Conservation (phyloP, 2,113 vertebrate genomes). For the Macrotis lagotis region DNA sequence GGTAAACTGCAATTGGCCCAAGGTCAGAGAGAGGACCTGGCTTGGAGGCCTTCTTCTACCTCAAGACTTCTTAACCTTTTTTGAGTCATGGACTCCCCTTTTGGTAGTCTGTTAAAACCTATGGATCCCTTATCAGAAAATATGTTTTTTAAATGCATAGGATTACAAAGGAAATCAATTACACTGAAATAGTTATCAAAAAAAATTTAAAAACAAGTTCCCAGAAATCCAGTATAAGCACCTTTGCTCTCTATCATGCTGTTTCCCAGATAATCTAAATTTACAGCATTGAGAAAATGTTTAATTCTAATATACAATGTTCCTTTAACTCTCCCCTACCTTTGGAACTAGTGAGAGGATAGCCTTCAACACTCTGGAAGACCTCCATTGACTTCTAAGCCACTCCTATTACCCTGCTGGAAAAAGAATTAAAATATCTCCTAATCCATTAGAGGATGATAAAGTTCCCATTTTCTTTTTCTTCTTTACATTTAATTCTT, state of each 20-base stretch:
- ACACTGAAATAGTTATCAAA: neutral
- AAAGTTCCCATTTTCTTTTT: neutral
- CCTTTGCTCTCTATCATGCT: no score
- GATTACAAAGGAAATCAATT: neutral
- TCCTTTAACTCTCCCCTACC: neutral
- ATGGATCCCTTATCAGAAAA: neutral
- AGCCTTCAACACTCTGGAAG: neutral
- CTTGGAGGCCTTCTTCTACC: neutral
- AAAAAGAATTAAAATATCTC: neutral
- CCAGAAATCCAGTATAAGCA: neutral
- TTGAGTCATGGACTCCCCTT: neutral
- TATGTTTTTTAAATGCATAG: neutral
- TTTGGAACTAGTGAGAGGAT: neutral
- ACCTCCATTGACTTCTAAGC: neutral
- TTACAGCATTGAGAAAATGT: neutral
- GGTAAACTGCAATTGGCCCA: neutral
- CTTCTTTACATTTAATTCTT: neutral
- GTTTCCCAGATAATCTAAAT: neutral
- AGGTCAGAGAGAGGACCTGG: neutral
- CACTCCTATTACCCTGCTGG: neutral
- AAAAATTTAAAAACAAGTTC: neutral
- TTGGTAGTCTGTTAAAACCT: neutral
- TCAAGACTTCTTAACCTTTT: neutral
- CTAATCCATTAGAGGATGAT: neutral
- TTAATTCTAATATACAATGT: neutral